These are phyloP conservation scores for Phalanger gymnotis DNA, from an alignment of 2,797 vertebrate species.

Conservation along the genomic window DNA sequence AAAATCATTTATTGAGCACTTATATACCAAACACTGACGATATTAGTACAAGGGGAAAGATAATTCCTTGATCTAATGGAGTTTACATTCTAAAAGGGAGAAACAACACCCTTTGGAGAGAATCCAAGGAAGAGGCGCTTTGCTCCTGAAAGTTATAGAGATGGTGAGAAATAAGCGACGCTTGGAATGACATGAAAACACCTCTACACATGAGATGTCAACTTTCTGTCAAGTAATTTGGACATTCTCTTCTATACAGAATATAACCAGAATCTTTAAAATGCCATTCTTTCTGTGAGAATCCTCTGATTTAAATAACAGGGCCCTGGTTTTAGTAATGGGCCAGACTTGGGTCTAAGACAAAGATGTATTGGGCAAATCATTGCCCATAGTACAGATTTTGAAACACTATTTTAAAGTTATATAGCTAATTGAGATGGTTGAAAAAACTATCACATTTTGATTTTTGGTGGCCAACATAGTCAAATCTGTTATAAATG, in stretches of 20 bases:
- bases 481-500: slow-evolving; percentile 20
- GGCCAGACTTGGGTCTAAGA: background rate
- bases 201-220: background rate
- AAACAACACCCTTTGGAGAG: background rate
- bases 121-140: background rate
- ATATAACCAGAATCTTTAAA: background rate
- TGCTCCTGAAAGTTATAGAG: background rate
- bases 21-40: background rate
- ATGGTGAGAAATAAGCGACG: background rate
- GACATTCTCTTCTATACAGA: background rate
- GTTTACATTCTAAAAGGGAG: background rate
- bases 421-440: slow-evolving; percentile 16
- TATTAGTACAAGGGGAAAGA: background rate
- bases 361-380: background rate
- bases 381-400: background rate
- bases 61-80: background rate
- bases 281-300: background rate
- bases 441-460: slow-evolving; percentile 10
- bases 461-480: background rate
- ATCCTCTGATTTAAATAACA: slow-evolving; percentile 15
- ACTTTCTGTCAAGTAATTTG: background rate
- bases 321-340: background rate
- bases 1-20: background rate
- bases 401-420: background rate
- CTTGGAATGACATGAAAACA: background rate